A percentile compares a stretch with the other conserved stretches of the same genome.
phyloP scores from a whole-genome alignment of 2,113 vertebrate species.

The Pangasianodon gigas region DNA sequence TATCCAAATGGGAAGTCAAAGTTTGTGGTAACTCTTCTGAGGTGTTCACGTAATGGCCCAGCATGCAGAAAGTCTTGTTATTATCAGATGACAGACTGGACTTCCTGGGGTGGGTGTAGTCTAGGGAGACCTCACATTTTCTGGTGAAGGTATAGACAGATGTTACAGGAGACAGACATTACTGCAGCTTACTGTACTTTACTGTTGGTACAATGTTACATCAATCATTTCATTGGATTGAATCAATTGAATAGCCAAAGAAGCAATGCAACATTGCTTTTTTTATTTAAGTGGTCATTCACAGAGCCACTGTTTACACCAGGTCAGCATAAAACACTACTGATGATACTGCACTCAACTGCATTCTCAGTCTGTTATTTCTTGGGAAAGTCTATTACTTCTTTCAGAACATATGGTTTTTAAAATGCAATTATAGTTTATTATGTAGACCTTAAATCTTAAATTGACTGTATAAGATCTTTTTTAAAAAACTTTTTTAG shows the following conservation, averaged over 20 bases:
- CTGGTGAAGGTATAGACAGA: conserved; percentile 64
- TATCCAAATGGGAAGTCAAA: conserved; percentile 74
- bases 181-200: not conserved
- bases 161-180: not conserved
- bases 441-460: not conserved
- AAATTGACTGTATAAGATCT: not conserved
- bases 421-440: not conserved
- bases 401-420: not conserved
- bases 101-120: conserved; percentile 90
- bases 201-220: not conserved
- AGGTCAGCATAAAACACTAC: not conserved
- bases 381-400: not conserved
- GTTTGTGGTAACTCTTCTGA: conserved; percentile 79
- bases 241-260: not conserved
- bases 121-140: conserved; percentile 86
- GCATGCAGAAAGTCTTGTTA: conserved; percentile 94
- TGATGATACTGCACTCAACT: not conserved
- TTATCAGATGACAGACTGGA: conserved; percentile 92
- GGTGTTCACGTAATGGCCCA: conserved; percentile 81
- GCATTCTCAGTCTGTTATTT: not conserved
- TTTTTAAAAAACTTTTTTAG: too few relatives aligned
- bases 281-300: not conserved
- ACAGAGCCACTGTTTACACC: not conserved
- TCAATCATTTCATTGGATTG: not conserved
- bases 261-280: not conserved